Conservation (phyloP, 2,113 vertebrate genomes). For the Romanogobio albipinnatus region DNA sequence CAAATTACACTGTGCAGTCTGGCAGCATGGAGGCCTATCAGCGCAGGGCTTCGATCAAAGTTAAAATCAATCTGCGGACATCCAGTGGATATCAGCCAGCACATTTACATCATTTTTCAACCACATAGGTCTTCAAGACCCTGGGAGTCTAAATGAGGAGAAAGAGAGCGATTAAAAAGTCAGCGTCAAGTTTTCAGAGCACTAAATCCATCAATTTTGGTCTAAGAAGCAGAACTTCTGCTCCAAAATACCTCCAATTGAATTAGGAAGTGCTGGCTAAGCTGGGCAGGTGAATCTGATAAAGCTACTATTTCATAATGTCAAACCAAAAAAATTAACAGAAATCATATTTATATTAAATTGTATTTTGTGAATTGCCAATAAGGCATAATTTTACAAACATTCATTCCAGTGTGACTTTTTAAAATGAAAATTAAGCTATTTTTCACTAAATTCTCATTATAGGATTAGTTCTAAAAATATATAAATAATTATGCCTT, state of each 20-base stretch:
- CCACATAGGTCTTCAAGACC: slow-evolving; percentile 59
- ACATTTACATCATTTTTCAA: slow-evolving; percentile 65
- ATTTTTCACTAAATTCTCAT: not conserved
- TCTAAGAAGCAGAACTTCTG: slow-evolving; percentile 39
- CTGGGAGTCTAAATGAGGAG: slow-evolving; percentile 57
- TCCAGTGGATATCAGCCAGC: slow-evolving; percentile 64
- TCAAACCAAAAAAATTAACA: no score
- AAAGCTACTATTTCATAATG: not conserved
- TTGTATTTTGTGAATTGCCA: not conserved
- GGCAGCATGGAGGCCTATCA: slow-evolving; percentile 50
- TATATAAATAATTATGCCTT: no score
- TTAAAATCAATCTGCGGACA: slow-evolving; percentile 61
- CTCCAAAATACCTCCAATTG: slow-evolving; percentile 58
- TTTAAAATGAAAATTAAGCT: not conserved
- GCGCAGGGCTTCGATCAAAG: slow-evolving; percentile 60
- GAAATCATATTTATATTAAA: not conserved
- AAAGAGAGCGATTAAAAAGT: slow-evolving; percentile 52
- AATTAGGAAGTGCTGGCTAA: slow-evolving; percentile 57
- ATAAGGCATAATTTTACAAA: not conserved
- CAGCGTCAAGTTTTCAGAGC: slow-evolving; percentile 39
- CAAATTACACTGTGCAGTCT: slow-evolving; percentile 57
- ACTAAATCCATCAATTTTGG: slow-evolving; percentile 48
- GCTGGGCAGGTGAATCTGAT: not conserved
- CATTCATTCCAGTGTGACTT: not conserved
- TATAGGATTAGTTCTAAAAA: not conserved